phyloP scores from a whole-genome alignment of 2,888 invertebrate genomes.

The Athalia circularis region DNA sequence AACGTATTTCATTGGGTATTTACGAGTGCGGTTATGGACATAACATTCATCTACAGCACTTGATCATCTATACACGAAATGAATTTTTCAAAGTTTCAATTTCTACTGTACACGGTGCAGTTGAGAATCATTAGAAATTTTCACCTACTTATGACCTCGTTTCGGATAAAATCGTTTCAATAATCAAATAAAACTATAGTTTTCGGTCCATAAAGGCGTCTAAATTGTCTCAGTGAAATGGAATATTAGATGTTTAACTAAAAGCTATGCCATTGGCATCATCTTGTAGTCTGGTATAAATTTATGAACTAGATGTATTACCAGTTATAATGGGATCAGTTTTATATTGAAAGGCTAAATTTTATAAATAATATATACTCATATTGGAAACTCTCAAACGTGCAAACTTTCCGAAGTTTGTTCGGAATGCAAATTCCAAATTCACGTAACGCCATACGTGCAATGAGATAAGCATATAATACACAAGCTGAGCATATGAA shows the following conservation, averaged over 20 bases:
- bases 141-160: not conserved
- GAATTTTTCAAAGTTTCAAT: slow-evolving; percentile 1
- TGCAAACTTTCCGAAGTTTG: too few species aligned
- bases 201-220: slow-evolving; percentile 25
- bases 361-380: too few species aligned
- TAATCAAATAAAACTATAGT: not conserved
- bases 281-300: too few species aligned
- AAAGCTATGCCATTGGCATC: not conserved
- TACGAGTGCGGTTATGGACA: not conserved
- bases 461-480: too few species aligned
- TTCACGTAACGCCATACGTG: too few species aligned
- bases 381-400: too few species aligned
- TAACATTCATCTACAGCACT: slow-evolving; percentile 13
- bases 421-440: too few species aligned
- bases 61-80: slow-evolving; percentile 26
- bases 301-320: too few species aligned
- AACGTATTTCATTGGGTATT: slow-evolving; percentile 16
- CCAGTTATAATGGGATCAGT: too few species aligned
- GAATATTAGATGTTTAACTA: not conserved
- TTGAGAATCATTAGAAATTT: slow-evolving; percentile 20
- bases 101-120: slow-evolving; percentile 37
- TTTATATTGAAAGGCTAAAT: too few species aligned
- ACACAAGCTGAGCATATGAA: too few species aligned
- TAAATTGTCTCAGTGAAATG: not conserved
- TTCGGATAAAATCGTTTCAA: slow-evolving; percentile 16